These are phyloP conservation scores for Glaucidium brasilianum DNA, from an alignment of 2,113 vertebrate genomes.

Conservation along the genomic window DNA sequence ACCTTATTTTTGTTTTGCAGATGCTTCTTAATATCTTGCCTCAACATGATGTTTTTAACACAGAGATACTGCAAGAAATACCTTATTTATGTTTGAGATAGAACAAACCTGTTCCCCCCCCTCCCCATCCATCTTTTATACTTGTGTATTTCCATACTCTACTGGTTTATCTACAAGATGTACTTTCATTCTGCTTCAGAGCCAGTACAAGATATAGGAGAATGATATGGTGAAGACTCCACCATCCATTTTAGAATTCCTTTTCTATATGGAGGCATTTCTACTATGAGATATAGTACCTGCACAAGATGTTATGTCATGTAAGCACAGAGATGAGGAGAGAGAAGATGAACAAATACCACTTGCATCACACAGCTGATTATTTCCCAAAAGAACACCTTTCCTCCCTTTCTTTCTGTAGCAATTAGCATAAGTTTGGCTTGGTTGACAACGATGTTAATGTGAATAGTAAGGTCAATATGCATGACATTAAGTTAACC, in stretches of 20 bases:
- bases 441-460: not conserved
- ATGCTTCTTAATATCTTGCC: not conserved
- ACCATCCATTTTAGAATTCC: not conserved
- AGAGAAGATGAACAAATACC: not conserved
- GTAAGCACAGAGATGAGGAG: not conserved
- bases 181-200: not conserved
- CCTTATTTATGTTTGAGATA: not conserved
- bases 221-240: fast-evolving
- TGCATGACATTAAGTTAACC: not conserved
- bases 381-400: not conserved
- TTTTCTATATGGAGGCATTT: not conserved
- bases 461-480: not conserved
- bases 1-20: not conserved
- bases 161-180: not conserved
- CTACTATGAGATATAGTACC: not conserved
- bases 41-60: not conserved
- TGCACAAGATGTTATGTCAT: not conserved
- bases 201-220: not conserved
- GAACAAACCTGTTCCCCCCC: not conserved
- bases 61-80: not conserved
- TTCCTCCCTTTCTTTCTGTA: not conserved
- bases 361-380: not conserved
- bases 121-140: not conserved
- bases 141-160: not conserved
- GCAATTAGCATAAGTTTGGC: not conserved